Evolutionary conservation across 1,140 invertebrate genomes (phyloP).

Genomic region (Meloidogyne hapla): DNA sequence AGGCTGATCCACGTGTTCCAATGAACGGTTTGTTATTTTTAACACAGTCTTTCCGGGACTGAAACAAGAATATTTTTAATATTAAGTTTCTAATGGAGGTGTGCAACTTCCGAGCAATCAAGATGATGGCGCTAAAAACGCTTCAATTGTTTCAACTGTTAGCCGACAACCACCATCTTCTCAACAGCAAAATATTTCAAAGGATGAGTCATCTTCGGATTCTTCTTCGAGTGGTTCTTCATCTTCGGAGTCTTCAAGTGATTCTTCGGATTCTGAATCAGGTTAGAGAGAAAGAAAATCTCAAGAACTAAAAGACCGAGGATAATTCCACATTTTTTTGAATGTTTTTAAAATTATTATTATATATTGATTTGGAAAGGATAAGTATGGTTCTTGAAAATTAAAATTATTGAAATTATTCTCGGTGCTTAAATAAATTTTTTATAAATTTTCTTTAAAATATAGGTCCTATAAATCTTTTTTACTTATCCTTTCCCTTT

Average conservation of each 20-base stretch:
- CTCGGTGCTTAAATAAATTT: neutral
- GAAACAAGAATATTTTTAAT: too few species aligned
- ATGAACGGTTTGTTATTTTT: slow-evolving; percentile 26
- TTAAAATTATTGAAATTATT: neutral
- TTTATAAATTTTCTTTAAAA: neutral
- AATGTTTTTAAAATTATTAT: neutral
- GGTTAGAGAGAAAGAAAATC: slow-evolving; percentile 33
- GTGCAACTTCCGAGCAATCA: neutral
- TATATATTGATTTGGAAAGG: neutral
- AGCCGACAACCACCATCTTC: slow-evolving; percentile 1
- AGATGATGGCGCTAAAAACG: neutral
- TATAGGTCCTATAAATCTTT: neutral
- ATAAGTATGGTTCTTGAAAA: neutral
- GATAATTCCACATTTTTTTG: neutral
- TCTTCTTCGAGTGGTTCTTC: slow-evolving; percentile 51
- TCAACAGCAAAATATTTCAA: slow-evolving; percentile 13
- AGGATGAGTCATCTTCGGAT: slow-evolving; percentile 44
- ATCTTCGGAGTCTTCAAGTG: slow-evolving; percentile 51
- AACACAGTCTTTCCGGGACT: neutral
- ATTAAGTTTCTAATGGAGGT: slow-evolving; percentile 37
- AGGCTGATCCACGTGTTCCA: slow-evolving; percentile 19
- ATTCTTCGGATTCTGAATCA: slow-evolving; percentile 56
- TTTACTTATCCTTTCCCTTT: slow-evolving; percentile 1
- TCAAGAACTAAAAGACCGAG: neutral
- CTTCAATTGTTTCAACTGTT: neutral